Evolutionary conservation across 2,888 invertebrate species (phyloP), one percentile per base, ranked within the genome.

Genomic region (Mongoloraphidia duomilia): DNA sequence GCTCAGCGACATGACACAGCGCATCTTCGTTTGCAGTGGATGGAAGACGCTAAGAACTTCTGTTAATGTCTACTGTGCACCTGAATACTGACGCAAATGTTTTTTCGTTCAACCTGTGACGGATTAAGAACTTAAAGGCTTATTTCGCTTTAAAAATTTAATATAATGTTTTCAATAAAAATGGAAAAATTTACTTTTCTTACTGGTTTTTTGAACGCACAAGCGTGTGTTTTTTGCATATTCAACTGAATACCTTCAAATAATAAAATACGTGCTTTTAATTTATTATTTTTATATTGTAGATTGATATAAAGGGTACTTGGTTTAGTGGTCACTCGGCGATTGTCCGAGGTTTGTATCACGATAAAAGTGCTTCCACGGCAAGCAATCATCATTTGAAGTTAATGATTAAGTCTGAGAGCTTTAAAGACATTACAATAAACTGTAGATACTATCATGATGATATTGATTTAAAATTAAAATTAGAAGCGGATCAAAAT

Each of bases 281-380:
- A 6, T 26, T 26, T 6, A 26, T 26, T 13, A 36, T 8, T 12
- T 47, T 50, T 47, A 49, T 50, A 52, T 61, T 12, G 2, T 57
- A 84, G 84, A 69, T 87, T 33, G 80, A 83, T 57, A 72, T 85
- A 38, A 72, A 73, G 34, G 86, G 84, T 0, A 74, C 82, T 0
- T 89, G 88, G 88, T 88, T 89, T 62, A 86, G 84, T 42, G 86
- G 85, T 1, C 78, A 81, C 53, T 81, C 78, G 53, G 72, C 84
- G 53, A 77, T 78, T 41, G 70, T 81, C 1, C 77, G 78, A 54
- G 88, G 86, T 1, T 71, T 79, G 1, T 89, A 88, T 62, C 79
- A 80, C 55, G 87, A 89, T 63, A 77, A 77, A 57, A 86, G 85
- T 0, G 76, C 79, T 5, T 70, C 76, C 0, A 73, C 76, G 14